phyloP scores from a whole-genome alignment of 2,888 invertebrate species.

The Leucania comma region DNA sequence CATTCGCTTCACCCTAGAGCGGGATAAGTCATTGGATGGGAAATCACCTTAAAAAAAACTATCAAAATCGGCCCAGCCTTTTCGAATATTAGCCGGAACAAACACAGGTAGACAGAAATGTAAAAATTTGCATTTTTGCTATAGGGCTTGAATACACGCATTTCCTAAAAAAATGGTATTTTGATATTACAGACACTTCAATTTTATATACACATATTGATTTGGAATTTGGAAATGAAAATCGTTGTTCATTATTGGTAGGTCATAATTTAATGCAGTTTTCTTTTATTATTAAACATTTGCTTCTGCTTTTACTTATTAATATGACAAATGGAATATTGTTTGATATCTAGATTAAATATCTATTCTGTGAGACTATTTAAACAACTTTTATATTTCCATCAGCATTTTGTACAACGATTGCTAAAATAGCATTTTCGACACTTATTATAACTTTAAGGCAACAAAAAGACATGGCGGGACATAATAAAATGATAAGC shows the following conservation, averaged over 20 bases:
- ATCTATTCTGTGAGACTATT: slow-evolving; percentile 88
- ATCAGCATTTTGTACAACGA: slow-evolving; percentile 87
- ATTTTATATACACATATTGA: too few relatives aligned
- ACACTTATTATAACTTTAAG: slow-evolving; percentile 74
- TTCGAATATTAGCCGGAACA: too few relatives aligned
- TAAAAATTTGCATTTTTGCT: too few relatives aligned
- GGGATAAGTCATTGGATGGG: too few relatives aligned
- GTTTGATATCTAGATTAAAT: slow-evolving; percentile 89
- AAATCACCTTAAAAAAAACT: too few relatives aligned
- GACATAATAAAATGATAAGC: slow-evolving; percentile 69
- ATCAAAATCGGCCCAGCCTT: too few relatives aligned
- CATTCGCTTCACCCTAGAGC: too few relatives aligned
- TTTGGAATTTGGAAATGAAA: slow-evolving; percentile 74
- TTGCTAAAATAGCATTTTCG: slow-evolving; percentile 77
- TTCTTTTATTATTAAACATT: slow-evolving; percentile 88
- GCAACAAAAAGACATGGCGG: slow-evolving; percentile 75
- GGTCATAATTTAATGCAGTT: slow-evolving; percentile 91
- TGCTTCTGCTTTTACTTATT: slow-evolving; percentile 89
- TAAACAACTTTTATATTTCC: slow-evolving; percentile 91
- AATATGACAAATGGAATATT: slow-evolving; percentile 91
- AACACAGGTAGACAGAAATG: too few relatives aligned
- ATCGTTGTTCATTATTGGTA: slow-evolving; percentile 86
- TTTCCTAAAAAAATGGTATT: too few relatives aligned
- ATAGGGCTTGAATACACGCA: too few relatives aligned
- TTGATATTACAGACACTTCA: too few relatives aligned